Percentiles rank a stretch among this genome's conserved stretches.
These are phyloP conservation scores for Raja brachyura DNA, from an alignment of 2,113 vertebrate species.

Conservation along the genomic window DNA sequence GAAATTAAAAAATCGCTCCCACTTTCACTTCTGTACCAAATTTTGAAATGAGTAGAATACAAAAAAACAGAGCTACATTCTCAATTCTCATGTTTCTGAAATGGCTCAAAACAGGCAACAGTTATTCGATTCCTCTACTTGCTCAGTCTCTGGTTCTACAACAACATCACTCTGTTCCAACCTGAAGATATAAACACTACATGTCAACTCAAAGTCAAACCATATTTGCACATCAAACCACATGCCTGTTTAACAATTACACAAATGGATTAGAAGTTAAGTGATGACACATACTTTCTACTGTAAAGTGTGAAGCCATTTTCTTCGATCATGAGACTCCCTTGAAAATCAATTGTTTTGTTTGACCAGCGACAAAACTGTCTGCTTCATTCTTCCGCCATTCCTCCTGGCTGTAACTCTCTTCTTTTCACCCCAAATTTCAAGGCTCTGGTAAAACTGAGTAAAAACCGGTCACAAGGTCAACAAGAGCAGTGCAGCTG, in stretches of 20 bases:
- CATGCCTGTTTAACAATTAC: constrained; percentile 17
- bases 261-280: constrained; percentile 27
- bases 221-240: constrained; percentile 34
- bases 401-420: background rate
- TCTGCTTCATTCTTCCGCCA: background rate
- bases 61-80: background rate
- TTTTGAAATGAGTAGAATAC: background rate
- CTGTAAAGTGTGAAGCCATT: background rate
- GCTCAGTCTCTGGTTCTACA: background rate
- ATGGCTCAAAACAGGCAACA: background rate
- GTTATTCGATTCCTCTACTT: background rate
- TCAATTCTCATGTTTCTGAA: background rate
- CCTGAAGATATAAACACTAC: background rate
- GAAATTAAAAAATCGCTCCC: background rate
- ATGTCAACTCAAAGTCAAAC: constrained; percentile 27
- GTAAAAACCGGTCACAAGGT: background rate
- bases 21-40: background rate
- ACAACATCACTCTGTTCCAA: background rate
- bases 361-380: background rate
- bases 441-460: background rate
- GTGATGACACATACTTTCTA: constrained; percentile 21
- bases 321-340: background rate
- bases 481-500: background rate
- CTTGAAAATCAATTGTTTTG: background rate
- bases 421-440: background rate